phyloP scores from a whole-genome alignment of 1,140 invertebrate species.

The Anastatus disparis region DNA sequence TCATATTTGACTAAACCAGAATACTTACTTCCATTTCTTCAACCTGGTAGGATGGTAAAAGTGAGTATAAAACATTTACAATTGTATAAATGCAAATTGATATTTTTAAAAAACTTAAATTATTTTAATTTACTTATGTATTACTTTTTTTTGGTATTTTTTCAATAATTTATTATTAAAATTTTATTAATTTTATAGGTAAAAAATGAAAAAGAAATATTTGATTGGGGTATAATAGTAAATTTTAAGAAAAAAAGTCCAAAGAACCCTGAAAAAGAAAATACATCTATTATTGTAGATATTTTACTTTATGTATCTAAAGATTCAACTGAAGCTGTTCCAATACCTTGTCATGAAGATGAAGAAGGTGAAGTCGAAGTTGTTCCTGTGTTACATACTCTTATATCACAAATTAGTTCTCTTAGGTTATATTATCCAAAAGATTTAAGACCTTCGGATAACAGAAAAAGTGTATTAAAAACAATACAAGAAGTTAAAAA shows the following conservation, averaged over 20 bases:
- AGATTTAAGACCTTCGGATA: constrained; percentile 87
- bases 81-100: not conserved
- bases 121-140: not conserved
- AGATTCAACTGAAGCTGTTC: constrained; percentile 69
- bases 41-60: constrained; percentile 92
- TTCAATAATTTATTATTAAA: not conserved
- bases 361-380: constrained; percentile 89
- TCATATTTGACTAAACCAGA: constrained; percentile 85
- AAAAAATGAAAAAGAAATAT: constrained; percentile 86
- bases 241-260: constrained; percentile 84
- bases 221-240: constrained; percentile 96
- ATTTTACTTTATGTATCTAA: constrained; percentile 81
- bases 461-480: constrained; percentile 85
- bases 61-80: constrained; percentile 65
- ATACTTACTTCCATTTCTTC: constrained; percentile 92
- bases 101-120: not conserved
- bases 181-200: constrained; percentile 70
- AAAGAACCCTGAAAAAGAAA: constrained; percentile 71
- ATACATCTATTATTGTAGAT: constrained; percentile 80
- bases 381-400: constrained; percentile 83
- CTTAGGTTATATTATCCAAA: constrained; percentile 90
- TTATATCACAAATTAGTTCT: constrained; percentile 90
- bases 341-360: constrained; percentile 73
- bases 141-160: not conserved
- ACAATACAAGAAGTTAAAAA: constrained; percentile 91